Base-by-base conservation (phyloP, 2,113 vertebrate species). In the Mesoclemmys tuberculata region DNA sequence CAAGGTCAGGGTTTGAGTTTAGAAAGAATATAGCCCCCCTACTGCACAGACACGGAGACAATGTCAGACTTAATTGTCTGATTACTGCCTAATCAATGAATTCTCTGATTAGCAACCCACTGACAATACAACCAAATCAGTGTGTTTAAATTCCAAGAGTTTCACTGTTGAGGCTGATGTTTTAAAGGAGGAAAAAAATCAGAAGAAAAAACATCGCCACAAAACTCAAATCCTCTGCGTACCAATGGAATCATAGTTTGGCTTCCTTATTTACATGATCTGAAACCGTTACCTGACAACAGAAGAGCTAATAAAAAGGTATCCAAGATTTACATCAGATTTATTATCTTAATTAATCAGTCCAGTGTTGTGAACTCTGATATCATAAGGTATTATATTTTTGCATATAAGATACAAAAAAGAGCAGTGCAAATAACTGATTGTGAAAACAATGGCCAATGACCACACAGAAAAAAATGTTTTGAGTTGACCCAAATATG, bases 321-420 rank as follows among this genome's bases (percentile, higher is more conserved):
- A 83, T 78, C 44, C 68, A 85, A 93, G 80, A 94, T 79, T 96
- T 96, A 89, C 80, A 95, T 85, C 85, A 49, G 24, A 64, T 97
- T 94, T 97, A 95, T 93, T 94, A 93, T 93, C 94, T 93, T 93
- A 94, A 97, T 97, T 95, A 97, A 96, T 94, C 89, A 78, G 41
- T 82, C 31, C 74, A 88, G 49, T 90, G 77, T 46, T 82, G 19
- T 89, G 44, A 52, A 74, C 61, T 89, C 64, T 81, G 89, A 80
- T 92, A 90, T 93, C 58, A 78, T 80, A 85, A 52, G 56, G 51
- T 0, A 1, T 87, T 77, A 8, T 77, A 44, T 41, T 96, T 94
- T 90, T 89, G 49, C 82, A 81, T 82, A 93, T 27, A 27, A 89
- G 79, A 31, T 85, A 54, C 6, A 75, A 91, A 90, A 82, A 7